A percentile compares a stretch with the other conserved stretches of the same genome.
phyloP scores from a whole-genome alignment of 2,888 invertebrate genomes.

The Andrena camellia region DNA sequence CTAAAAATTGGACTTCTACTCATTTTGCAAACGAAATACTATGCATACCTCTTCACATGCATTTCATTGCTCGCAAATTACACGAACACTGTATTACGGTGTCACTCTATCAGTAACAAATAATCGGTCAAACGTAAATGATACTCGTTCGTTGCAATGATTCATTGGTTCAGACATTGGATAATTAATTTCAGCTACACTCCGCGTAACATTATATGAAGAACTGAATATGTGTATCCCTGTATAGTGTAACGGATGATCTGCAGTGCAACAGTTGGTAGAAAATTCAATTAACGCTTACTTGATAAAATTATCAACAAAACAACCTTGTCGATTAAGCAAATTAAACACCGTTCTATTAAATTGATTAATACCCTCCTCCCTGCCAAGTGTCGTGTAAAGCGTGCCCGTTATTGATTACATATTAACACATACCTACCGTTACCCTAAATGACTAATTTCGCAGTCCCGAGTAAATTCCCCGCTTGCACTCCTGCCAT shows the following conservation, averaged over 20 bases:
- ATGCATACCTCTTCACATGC: no score
- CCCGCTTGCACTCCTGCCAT: background rate
- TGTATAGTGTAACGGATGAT: background rate
- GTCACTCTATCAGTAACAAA: background rate
- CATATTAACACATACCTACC: background rate
- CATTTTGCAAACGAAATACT: background rate
- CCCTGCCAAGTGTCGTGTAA: constrained; percentile 3
- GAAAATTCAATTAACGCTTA: constrained; percentile 23
- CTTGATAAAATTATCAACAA: constrained; percentile 25
- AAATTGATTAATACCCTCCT: constrained; percentile 23
- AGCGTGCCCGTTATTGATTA: constrained; percentile 17
- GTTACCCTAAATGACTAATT: background rate
- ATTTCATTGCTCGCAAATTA: background rate
- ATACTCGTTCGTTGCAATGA: background rate
- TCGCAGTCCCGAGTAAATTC: no score
- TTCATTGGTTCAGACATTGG: background rate
- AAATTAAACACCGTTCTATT: constrained; percentile 10
- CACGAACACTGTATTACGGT: background rate
- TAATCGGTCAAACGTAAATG: background rate
- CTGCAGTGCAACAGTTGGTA: background rate
- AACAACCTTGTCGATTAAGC: constrained; percentile 5
- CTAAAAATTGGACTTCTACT: no score
- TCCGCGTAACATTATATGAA: background rate
- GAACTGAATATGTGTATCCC: background rate
- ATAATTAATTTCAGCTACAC: background rate